Percentiles rank a stretch among this genome's conserved stretches.
Conservation (phyloP, 1,140 invertebrate species). For the Muscidifurax raptorellus region DNA sequence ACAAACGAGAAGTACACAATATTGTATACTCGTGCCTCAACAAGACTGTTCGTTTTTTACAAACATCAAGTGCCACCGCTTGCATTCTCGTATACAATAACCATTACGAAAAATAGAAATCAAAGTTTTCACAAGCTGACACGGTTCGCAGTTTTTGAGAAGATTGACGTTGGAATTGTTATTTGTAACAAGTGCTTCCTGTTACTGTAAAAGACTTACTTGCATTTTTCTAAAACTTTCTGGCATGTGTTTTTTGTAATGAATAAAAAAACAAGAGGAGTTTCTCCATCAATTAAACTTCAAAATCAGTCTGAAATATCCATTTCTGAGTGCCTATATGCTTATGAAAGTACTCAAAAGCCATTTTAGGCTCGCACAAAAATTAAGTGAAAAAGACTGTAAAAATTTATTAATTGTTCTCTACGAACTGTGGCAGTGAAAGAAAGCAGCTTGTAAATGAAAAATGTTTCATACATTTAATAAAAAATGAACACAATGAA, state of each 20-base stretch:
- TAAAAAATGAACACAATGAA: conserved; percentile 23
- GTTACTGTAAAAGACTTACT: no score
- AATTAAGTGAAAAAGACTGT: conserved; percentile 4
- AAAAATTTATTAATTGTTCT: background rate
- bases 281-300: background rate
- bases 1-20: conserved; percentile 18
- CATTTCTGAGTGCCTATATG: conserved; percentile 16
- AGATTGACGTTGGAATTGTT: background rate
- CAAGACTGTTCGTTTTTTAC: conserved; percentile 28
- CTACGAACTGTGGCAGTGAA: conserved; percentile 33
- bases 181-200: background rate
- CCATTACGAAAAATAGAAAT: conserved; percentile 20
- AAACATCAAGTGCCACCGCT: conserved; percentile 27
- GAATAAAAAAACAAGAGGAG: background rate
- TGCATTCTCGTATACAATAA: conserved; percentile 33
- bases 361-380: background rate
- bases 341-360: conserved; percentile 15
- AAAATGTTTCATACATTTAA: conserved; percentile 18
- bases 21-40: conserved; percentile 46
- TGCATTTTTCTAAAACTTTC: no score
- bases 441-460: conserved; percentile 15
- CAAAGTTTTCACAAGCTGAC: conserved; percentile 6
- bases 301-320: background rate
- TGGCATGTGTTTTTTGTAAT: no score
- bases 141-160: conserved; percentile 12